Base-by-base conservation (phyloP, 2,113 vertebrate genomes). In the Coptodon rendalli region DNA sequence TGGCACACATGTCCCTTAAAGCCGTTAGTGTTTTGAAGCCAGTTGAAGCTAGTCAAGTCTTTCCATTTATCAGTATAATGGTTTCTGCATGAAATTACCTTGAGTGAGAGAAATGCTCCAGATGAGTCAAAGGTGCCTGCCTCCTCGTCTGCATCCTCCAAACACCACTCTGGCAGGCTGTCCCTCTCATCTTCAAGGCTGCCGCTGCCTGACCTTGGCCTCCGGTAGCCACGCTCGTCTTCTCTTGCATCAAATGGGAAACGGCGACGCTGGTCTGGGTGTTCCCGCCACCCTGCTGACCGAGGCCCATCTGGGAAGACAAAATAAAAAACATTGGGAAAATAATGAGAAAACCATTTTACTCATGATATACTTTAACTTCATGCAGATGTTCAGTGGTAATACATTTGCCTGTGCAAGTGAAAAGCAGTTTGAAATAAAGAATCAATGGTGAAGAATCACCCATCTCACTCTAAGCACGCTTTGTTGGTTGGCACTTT, bases 61-160 rank as follows among this genome's bases (percentile, higher is more conserved):
- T 38, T 19, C 6, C 19, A 66, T 66, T 66, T 66, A 66, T 50
- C 40, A 43, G 43, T 14, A 36, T 50, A 54, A 9, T 40, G 5
- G 27, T 80, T 19, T 88, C 34, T 43, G 14, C 9, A 6, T 80
- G 27, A 84, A 80, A 43, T 79, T 29, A 86, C 87, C 80, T 99
- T 99, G 71, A 98, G 95, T 80, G 98, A 98, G 6, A 99, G 97
- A 93, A 99, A 99, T 0, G 99, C 99, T 86, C 99, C 99, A 2
- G 98, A 99, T 1, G 99, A 99, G 92, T 99, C 99, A 81, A 99
- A 99, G 0, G 98, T 99, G 89, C 99, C 99, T 31, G 98, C 99
- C 92, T 99, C 99, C 89, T 99, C 98, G 7, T 99, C 98, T 0
- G 98, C 98, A 8, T 99, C 99, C 89, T 99, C 99, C 81, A 99